A percentile compares a stretch with the other conserved stretches of the same genome.
These are phyloP conservation scores for Limnephilus auricula DNA, from an alignment of 2,888 invertebrate genomes.

Conservation along the genomic window DNA sequence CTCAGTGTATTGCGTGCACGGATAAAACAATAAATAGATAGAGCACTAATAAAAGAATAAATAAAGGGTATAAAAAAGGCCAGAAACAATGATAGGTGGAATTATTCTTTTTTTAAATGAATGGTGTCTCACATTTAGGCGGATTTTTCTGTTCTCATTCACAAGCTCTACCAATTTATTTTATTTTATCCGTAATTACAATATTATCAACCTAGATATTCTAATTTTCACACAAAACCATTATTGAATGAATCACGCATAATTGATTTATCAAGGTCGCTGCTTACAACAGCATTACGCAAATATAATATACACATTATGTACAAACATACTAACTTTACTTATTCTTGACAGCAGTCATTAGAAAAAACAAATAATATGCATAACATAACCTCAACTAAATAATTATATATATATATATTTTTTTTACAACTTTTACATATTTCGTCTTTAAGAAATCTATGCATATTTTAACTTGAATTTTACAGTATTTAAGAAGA, in stretches of 20 bases:
- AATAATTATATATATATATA: neutral
- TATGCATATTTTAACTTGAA: neutral
- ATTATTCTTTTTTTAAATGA: neutral
- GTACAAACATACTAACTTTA: neutral
- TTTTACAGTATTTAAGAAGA: neutral
- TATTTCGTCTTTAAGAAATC: neutral
- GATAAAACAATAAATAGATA: neutral
- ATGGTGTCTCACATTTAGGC: neutral
- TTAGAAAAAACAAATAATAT: neutral
- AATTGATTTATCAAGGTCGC: neutral
- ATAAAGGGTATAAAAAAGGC: too few relatives aligned
- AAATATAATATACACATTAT: constrained; percentile 2
- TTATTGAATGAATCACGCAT: neutral
- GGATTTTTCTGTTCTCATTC: neutral
- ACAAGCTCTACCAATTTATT: neutral
- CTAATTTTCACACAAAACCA: constrained; percentile 2
- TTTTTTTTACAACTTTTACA: neutral
- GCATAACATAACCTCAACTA: neutral
- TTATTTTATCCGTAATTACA: neutral
- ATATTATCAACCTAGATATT: neutral
- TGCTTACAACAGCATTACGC: neutral
- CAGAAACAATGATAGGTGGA: too few relatives aligned
- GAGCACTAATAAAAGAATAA: too few relatives aligned
- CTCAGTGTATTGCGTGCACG: neutral
- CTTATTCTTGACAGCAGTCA: neutral